Percentiles rank a stretch among this genome's conserved stretches.
phyloP scores from a whole-genome alignment of 1,140 invertebrate species.

The Drosophila bipectinata region DNA sequence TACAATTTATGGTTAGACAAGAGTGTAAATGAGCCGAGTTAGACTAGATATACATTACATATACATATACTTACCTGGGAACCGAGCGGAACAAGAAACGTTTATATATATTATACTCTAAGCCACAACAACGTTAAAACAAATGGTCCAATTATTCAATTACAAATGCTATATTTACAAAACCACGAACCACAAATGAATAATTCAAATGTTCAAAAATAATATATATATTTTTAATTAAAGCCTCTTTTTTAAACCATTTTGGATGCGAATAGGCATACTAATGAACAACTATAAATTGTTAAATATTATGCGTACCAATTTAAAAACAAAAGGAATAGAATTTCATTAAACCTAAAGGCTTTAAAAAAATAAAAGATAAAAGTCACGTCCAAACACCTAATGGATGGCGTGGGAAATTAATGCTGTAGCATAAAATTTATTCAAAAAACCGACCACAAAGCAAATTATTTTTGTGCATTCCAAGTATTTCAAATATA shows the following conservation, averaged over 20 bases:
- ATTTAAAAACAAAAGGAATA: slow-evolving; percentile 68
- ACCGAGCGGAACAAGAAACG: slow-evolving; percentile 69
- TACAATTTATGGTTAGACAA: slow-evolving; percentile 52
- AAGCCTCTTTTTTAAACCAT: slow-evolving; percentile 58
- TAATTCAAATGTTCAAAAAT: slow-evolving; percentile 33
- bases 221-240: slow-evolving; percentile 70
- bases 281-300: slow-evolving; percentile 21
- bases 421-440: slow-evolving; percentile 58
- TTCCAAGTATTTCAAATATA: slow-evolving; percentile 79
- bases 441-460: slow-evolving; percentile 51
- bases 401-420: slow-evolving; percentile 18
- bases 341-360: slow-evolving; percentile 64
- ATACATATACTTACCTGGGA: slow-evolving; percentile 66
- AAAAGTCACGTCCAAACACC: slow-evolving; percentile 8
- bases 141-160: slow-evolving; percentile 83
- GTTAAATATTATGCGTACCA: slow-evolving; percentile 52
- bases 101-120: slow-evolving; percentile 56
- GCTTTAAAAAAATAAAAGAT: slow-evolving; percentile 56
- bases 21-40: slow-evolving; percentile 59
- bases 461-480: slow-evolving; percentile 73
- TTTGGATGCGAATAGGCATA: slow-evolving; percentile 53
- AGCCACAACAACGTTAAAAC: slow-evolving; percentile 73
- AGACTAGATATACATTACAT: slow-evolving; percentile 45
- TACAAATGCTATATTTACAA: slow-evolving; percentile 57
- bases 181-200: slow-evolving; percentile 34